phyloP scores from a whole-genome alignment of 2,888 invertebrate species.

The Diplazon laetatorius region DNA sequence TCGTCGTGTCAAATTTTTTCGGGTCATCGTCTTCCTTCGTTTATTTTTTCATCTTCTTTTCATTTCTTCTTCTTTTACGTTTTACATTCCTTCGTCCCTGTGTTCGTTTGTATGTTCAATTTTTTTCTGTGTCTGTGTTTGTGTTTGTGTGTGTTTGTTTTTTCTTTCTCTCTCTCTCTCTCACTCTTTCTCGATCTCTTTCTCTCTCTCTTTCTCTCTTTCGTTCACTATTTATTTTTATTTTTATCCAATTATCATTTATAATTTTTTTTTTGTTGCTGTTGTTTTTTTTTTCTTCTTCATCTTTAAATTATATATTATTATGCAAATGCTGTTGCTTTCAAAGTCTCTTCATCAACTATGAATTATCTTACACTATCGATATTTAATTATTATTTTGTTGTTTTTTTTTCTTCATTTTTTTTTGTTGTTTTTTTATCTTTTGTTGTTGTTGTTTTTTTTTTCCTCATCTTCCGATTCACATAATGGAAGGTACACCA shows the following conservation, averaged over 20 bases:
- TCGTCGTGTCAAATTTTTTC: conserved; percentile 67
- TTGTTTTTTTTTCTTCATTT: no score
- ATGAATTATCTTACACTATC: conserved; percentile 80
- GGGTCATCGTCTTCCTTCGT: conserved; percentile 12
- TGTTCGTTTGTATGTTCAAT: no score
- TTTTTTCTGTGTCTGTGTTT: no score
- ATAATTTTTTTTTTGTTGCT: not conserved
- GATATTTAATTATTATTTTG: no score
- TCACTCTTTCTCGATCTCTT: conserved; percentile 33
- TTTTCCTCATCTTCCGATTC: conserved; percentile 78
- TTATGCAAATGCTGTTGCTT: conserved; percentile 71
- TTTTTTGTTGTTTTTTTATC: no score
- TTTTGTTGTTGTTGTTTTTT: no score
- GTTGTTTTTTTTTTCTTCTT: conserved; percentile 8
- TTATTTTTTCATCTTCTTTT: conserved; percentile 15
- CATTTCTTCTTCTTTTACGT: no score
- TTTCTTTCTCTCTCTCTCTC: conserved; percentile 32
- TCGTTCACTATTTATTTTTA: no score
- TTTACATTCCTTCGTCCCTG: no score
- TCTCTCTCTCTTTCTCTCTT: no score
- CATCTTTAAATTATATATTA: conserved; percentile 66
- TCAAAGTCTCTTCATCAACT: conserved; percentile 74
- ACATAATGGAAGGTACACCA: conserved; percentile 74
- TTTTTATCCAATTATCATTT: no score
- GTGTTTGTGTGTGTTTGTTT: no score